Base-by-base conservation (phyloP, 2,113 vertebrate genomes). In the Embiotoca jacksoni region DNA sequence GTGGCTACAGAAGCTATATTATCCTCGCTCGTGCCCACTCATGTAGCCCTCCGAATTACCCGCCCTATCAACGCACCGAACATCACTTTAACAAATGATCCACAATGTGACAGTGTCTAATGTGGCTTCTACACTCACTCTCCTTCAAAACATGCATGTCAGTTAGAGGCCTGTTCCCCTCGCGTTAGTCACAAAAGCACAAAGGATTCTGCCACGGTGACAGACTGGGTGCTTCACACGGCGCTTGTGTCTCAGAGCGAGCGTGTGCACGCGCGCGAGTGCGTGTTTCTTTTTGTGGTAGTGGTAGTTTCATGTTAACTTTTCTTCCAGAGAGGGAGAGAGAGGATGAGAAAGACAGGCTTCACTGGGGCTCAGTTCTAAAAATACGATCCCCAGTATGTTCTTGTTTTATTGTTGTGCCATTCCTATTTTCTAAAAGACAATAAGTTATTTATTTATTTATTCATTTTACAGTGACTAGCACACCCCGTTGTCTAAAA, bases 371-470 rank as follows among this genome's bases (percentile, higher is more conserved):
- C 82, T 72, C 50, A 55, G 64, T 75, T 83, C 87, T 89, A 85
- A 90, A 91, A 90, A 90, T 90, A 90, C 60, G 14, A 82, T 23
- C 63, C 39, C 66, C 72, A 75, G 80, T 66, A 78, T 84, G 77
- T 80, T 79, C 63, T 41, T 6, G 5, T 82, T 81, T 86, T 77
- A 83, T 85, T 86, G 77, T 83, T 55, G 52, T 80, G 72, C 80
- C 13, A 36, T 55, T 81, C 32, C 69, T n/a, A 6, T 83, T 76
- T 78, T 88, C 56, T 39, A 54, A 63, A 84, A 87, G 82, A 89
- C 82, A 84, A 80, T 83, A 67, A 71, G 35, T 81, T 82, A 11
- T 7, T 88, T 82, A 77, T 7, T 88, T 82, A 77, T 82, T 82
- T 81, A 74, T 88, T 90, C 86, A 65, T 83, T 88, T 73, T 64